Conservation (phyloP, 2,888 invertebrate species). For the Ctenicera cuprea region DNA sequence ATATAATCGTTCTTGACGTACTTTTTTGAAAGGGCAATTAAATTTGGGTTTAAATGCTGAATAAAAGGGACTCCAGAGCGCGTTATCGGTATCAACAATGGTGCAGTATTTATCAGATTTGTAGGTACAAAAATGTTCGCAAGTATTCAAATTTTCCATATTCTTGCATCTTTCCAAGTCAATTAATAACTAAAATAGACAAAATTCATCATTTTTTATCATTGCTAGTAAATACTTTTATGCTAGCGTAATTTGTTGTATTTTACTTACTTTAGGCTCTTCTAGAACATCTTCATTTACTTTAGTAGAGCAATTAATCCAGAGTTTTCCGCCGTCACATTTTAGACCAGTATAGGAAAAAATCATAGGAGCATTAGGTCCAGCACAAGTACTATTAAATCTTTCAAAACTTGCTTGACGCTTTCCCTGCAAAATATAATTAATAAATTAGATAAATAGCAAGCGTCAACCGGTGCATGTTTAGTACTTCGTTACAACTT, state of each 20-base stretch:
- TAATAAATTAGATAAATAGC: no score
- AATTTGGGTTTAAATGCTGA: neutral
- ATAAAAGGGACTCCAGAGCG: neutral
- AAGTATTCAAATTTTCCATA: no score
- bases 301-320: neutral
- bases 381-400: slow-evolving; percentile 9
- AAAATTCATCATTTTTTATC: neutral
- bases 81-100: neutral
- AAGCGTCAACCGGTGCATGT: no score
- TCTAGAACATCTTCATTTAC: slow-evolving; percentile 7
- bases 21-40: slow-evolving; percentile 9
- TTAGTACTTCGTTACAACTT: no score
- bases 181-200: neutral
- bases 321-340: neutral
- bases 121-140: neutral
- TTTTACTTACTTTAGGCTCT: neutral
- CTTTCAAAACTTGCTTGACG: neutral
- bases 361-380: neutral
- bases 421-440: no score
- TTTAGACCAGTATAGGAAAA: neutral
- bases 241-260: no score
- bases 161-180: neutral
- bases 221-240: neutral
- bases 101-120: neutral
- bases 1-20: no score